phyloP scores from a whole-genome alignment of 2,888 invertebrate genomes.

The Dynastes maya region DNA sequence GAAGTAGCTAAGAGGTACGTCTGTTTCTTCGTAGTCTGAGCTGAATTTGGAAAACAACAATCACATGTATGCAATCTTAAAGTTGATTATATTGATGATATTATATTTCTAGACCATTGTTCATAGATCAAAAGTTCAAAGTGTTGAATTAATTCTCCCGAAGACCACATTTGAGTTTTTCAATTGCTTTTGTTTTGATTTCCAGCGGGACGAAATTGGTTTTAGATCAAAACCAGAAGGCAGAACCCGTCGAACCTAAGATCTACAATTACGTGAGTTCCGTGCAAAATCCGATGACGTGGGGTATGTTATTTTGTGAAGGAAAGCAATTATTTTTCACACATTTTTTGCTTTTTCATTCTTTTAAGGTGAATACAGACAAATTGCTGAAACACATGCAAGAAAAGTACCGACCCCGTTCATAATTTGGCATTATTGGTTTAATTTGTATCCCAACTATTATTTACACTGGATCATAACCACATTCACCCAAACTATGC shows the following conservation, averaged over 20 bases:
- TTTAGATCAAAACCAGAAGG: background rate
- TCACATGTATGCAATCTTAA: no score
- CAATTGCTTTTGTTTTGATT: background rate
- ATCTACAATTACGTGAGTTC: conserved; percentile 93
- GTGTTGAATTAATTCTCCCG: background rate
- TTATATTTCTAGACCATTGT: no score
- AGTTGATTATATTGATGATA: no score
- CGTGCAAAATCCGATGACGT: conserved; percentile 85
- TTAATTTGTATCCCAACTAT: conserved; percentile 74
- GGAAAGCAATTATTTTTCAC: no score
- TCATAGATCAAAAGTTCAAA: no score
- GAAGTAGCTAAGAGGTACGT: conserved; percentile 71
- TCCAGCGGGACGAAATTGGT: background rate
- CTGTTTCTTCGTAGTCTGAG: no score
- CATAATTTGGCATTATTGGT: conserved; percentile 77
- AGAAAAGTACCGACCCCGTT: conserved; percentile 73
- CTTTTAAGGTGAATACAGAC: conserved; percentile 73
- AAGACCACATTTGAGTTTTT: background rate
- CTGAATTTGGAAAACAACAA: no score
- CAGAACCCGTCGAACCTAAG: conserved; percentile 70
- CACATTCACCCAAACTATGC: conserved; percentile 76
- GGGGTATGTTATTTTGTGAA: conserved; percentile 73
- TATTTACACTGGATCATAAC: conserved; percentile 73
- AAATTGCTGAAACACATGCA: conserved; percentile 70
- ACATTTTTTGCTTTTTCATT: conserved; percentile 12